Percentiles rank a stretch among this genome's conserved stretches.
Conservation (phyloP, 2,797 vertebrate genomes). For the Prionace glauca region DNA sequence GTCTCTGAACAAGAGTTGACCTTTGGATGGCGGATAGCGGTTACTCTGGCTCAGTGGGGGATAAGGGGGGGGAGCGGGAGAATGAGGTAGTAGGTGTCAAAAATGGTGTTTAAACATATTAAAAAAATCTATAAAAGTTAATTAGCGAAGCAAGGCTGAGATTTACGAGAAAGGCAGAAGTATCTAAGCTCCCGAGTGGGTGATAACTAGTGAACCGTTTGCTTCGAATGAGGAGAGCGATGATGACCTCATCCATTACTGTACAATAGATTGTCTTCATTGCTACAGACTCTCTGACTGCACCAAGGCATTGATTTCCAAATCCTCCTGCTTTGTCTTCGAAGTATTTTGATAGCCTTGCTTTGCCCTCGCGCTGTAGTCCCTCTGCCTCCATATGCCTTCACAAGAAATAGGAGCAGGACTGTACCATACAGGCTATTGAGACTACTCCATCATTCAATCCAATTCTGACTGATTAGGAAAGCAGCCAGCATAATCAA, state of each 20-base stretch:
- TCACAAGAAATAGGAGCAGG: no score
- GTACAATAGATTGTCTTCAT: neutral
- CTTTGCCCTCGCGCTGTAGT: neutral
- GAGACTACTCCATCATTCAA: no score
- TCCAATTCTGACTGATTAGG: no score
- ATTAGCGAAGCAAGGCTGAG: slow-evolving; percentile 52
- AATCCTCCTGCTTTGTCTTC: neutral
- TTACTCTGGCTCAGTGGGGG: neutral
- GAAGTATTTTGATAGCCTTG: neutral
- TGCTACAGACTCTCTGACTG: neutral
- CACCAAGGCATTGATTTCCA: neutral
- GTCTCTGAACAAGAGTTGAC: neutral
- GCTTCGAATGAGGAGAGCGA: slow-evolving; percentile 56
- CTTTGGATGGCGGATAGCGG: neutral
- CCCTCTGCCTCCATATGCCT: neutral
- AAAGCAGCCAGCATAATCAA: no score
- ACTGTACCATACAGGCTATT: no score
- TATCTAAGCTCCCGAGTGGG: slow-evolving; percentile 49
- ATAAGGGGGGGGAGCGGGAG: slow-evolving; percentile 36
- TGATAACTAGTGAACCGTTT: slow-evolving; percentile 56
- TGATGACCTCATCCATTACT: slow-evolving; percentile 58
- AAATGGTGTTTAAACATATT: slow-evolving; percentile 49
- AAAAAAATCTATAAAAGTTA: slow-evolving; percentile 50
- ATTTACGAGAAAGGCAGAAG: slow-evolving; percentile 57
- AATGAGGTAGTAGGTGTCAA: slow-evolving; percentile 55